phyloP scores from a whole-genome alignment of 2,797 vertebrate species.

The Hapalemur alaotrensis region DNA sequence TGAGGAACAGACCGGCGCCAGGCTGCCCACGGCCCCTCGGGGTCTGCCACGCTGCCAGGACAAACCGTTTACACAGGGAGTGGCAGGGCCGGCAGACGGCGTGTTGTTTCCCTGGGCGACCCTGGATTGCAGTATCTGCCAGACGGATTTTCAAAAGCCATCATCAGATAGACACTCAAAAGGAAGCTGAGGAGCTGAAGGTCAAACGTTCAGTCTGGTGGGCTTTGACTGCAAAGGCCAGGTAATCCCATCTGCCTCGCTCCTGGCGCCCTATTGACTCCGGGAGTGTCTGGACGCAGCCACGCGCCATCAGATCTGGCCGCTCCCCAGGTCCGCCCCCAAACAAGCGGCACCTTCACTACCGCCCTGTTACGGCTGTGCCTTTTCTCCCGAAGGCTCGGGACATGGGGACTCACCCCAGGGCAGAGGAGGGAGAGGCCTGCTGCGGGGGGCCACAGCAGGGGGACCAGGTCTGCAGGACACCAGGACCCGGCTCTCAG shows the following conservation, averaged over 20 bases:
- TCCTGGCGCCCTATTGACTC: neutral
- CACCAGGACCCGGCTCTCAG: neutral
- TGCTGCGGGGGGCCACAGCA: neutral
- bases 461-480: neutral
- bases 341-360: neutral
- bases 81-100: neutral
- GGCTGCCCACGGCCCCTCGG: neutral
- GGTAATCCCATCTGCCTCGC: constrained; percentile 33
- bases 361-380: neutral
- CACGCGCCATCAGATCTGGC: neutral
- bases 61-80: neutral
- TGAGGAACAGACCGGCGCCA: neutral
- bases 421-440: neutral
- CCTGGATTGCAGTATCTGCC: neutral
- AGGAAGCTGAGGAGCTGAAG: constrained; percentile 70
- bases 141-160: constrained; percentile 65
- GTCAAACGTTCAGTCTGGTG: constrained; percentile 44
- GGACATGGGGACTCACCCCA: neutral
- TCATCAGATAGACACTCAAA: constrained; percentile 60
- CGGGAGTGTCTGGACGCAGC: neutral
- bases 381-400: neutral
- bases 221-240: constrained; percentile 58
- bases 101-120: constrained; percentile 15
- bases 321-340: neutral
- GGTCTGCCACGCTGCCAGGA: neutral